Conservation (phyloP, 2,113 vertebrate genomes). For the Hassar affinis region DNA sequence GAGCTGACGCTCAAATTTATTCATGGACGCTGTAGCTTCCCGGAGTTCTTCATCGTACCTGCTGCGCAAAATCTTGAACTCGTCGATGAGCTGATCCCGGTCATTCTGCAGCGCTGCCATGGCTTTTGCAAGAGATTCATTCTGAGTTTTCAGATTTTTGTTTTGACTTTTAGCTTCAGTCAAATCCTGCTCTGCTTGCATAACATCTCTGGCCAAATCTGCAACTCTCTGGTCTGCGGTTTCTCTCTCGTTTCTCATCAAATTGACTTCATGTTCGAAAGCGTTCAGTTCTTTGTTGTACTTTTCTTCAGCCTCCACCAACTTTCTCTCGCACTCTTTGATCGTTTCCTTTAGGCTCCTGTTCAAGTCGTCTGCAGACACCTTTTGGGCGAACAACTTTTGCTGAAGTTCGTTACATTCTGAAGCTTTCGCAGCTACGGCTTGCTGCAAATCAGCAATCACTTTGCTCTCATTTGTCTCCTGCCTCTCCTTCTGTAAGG, state of each 20-base stretch:
- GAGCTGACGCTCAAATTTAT: constrained; percentile 64
- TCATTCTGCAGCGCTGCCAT: constrained; percentile 83
- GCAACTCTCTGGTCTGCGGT: constrained; percentile 60
- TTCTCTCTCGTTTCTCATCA: constrained; percentile 64
- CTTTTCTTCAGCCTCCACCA: constrained; percentile 60
- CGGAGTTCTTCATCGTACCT: constrained; percentile 71
- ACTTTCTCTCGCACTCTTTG: constrained; percentile 55
- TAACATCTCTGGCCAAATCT: constrained; percentile 59
- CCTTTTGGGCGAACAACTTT: constrained; percentile 59
- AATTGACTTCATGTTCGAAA: constrained; percentile 55
- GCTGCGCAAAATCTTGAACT: constrained; percentile 75
- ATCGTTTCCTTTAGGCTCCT: constrained; percentile 59
- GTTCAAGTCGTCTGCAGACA: constrained; percentile 54
- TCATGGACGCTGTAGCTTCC: constrained; percentile 63
- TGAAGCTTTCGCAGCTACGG: constrained; percentile 61
- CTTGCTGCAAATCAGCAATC: constrained; percentile 68
- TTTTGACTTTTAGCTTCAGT: constrained; percentile 63
- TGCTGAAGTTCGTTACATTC: constrained; percentile 71
- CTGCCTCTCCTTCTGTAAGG: constrained; percentile 67
- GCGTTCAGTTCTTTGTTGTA: constrained; percentile 51
- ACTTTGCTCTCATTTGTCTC: constrained; percentile 63
- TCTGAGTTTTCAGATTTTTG: constrained; percentile 70
- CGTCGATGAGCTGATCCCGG: constrained; percentile 78
- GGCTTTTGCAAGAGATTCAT: constrained; percentile 78
- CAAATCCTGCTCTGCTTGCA: constrained; percentile 63